Evolutionary conservation across 2,113 vertebrate species (phyloP), one percentile per base, ranked within the genome.

Genomic region (Gallinago jamesoni): DNA sequence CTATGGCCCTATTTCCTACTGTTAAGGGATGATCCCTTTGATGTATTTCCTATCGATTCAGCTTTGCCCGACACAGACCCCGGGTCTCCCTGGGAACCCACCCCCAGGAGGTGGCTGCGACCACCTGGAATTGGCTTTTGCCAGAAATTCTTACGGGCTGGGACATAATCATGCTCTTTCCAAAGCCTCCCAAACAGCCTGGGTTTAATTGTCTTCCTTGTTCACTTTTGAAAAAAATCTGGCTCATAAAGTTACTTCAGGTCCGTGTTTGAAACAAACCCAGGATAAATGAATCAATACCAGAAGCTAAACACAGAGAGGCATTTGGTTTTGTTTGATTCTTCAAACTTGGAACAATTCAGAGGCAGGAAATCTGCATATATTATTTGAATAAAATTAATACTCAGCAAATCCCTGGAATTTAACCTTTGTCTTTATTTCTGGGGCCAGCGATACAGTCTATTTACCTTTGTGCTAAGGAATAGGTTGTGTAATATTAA

Each of bases 371-470:
- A 91, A 93, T 45, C 52, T 94, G 63, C 57, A 73, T 77, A 80
- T 59, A 86, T 83, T 59, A 80, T 86, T 91, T 55, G 16, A 68
- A 50, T 56, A 91, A 92, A 89, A 89, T 87, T 63, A 80, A 77
- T 56, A 60, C 57, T 89, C 87, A 86, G 84, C 63, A 79, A 68
- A 91, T 85, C 67, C 75, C 62, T 95, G 67, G n/a, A 79, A 81
- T 68, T 90, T 79, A 68, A 83, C 80, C 76, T 94, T 55, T 89
- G 67, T 50, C 67, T 62, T 53, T 79, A 79, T 59, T 30, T 31
- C 31, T 66, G 37, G 37, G 45, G 41, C 27, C 8, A 60, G 47
- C 30, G 17, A 66, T 48, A 25, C 28, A 41, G 20, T 4, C 64
- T 63, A 43, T 45, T 82, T 43, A 50, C 31, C 63, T 72, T 7